Evolutionary conservation across 2,888 invertebrate genomes (phyloP).

Genomic region (Pristionchus entomophagus): DNA sequence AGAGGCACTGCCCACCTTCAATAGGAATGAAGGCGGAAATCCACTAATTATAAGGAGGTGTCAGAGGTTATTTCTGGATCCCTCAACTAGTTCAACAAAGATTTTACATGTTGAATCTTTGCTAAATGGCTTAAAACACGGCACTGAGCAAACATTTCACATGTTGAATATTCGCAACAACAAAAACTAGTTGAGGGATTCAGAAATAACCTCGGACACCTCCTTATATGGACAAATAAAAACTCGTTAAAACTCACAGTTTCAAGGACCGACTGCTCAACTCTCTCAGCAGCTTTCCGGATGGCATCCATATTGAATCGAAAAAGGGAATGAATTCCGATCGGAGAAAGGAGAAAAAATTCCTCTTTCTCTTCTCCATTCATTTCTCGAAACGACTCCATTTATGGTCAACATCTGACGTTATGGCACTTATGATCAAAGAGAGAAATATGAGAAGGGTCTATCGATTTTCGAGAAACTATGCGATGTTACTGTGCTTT

Average conservation of each 20-base stretch:
- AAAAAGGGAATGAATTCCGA: not conserved
- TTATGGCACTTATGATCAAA: slow-evolving; percentile 5
- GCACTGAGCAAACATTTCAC: not conserved
- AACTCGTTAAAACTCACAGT: slow-evolving; percentile 33
- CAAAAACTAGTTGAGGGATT: not conserved
- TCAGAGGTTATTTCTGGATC: too few species aligned
- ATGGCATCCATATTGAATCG: slow-evolving; percentile 20
- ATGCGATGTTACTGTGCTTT: too few species aligned
- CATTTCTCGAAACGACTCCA: not conserved
- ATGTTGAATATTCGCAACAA: not conserved
- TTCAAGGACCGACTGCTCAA: slow-evolving; percentile 41
- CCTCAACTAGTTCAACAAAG: too few species aligned
- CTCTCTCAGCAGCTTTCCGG: slow-evolving; percentile 40
- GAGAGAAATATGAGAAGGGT: too few species aligned
- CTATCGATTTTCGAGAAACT: too few species aligned
- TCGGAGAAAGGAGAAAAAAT: not conserved
- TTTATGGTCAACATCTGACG: not conserved
- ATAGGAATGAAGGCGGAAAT: too few species aligned
- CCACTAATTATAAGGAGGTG: too few species aligned
- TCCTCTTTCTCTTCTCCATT: not conserved
- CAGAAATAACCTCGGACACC: not conserved
- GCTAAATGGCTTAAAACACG: too few species aligned
- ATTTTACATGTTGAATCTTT: too few species aligned
- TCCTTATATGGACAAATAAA: not conserved
- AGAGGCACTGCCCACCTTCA: slow-evolving; percentile 34